phyloP scores from a whole-genome alignment of 2,888 invertebrate species.

The Synanthedon formicaeformis region DNA sequence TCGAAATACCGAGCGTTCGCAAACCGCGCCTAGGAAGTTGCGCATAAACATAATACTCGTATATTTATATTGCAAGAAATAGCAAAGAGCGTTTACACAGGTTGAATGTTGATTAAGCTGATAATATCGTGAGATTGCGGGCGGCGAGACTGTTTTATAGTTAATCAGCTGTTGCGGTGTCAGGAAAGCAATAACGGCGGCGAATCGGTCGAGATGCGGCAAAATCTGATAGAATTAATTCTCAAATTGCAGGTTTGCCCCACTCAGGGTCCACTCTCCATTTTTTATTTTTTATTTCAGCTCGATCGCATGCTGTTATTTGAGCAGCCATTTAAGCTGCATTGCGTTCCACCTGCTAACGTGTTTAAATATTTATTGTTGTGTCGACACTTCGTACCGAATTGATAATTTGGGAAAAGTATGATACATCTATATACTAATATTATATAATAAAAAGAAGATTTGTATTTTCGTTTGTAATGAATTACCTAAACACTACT shows the following conservation, averaged over 20 bases:
- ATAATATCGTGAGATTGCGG: conserved; percentile 38
- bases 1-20: too few species aligned
- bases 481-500: too few species aligned
- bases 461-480: too few species aligned
- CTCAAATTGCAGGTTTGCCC: conserved; percentile 50
- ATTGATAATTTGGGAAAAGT: neutral
- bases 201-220: conserved; percentile 35
- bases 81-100: conserved; percentile 2
- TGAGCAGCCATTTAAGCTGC: conserved; percentile 50
- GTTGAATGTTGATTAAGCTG: conserved; percentile 30
- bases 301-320: conserved; percentile 48
- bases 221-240: conserved; percentile 60
- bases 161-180: conserved; percentile 52
- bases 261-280: conserved; percentile 25
- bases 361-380: conserved; percentile 61
- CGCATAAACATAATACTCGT: too few species aligned
- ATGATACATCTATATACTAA: too few species aligned
- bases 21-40: too few species aligned
- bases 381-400: conserved; percentile 29
- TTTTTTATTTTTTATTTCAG: conserved; percentile 45
- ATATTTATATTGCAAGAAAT: too few species aligned
- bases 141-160: conserved; percentile 34
- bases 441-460: too few species aligned
- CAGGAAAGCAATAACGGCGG: conserved; percentile 37
- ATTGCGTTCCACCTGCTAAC: conserved; percentile 58